Conservation (phyloP, 2,113 vertebrate species). For the Zapus hudsonius region DNA sequence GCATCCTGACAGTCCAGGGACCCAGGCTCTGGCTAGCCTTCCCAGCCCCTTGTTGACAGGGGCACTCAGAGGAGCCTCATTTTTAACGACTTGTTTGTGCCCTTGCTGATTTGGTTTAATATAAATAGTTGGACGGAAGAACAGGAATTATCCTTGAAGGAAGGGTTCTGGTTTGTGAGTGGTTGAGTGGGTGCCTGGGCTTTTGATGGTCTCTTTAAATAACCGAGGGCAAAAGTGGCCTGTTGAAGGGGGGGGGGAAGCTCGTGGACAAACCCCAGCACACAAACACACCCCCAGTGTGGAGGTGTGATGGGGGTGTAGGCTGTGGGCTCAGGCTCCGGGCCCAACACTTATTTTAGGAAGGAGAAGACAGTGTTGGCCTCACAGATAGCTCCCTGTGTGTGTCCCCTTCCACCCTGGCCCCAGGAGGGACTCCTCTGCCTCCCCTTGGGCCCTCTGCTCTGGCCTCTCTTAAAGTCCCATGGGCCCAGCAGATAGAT, state of each 20-base stretch:
- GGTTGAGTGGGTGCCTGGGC: constrained; percentile 39
- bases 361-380: neutral
- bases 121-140: constrained; percentile 68
- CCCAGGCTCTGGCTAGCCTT: neutral
- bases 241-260: neutral
- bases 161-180: constrained; percentile 24
- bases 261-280: neutral
- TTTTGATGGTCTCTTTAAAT: constrained; percentile 65
- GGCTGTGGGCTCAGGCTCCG: neutral
- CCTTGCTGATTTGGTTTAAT: constrained; percentile 68
- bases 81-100: constrained; percentile 68
- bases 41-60: constrained; percentile 39
- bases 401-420: neutral
- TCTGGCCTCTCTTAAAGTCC: constrained; percentile 82
- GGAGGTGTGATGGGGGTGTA: neutral
- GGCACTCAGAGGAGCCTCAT: constrained; percentile 36
- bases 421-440: constrained; percentile 66
- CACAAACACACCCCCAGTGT: neutral
- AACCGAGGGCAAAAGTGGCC: constrained; percentile 5
- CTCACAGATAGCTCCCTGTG: neutral
- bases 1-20: neutral
- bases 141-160: constrained; percentile 52
- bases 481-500: constrained; percentile 86
- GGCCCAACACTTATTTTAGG: constrained; percentile 56
- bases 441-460: constrained; percentile 71